These are phyloP conservation scores for Fukomys damarensis DNA, from an alignment of 2,113 vertebrate genomes.

Conservation along the genomic window DNA sequence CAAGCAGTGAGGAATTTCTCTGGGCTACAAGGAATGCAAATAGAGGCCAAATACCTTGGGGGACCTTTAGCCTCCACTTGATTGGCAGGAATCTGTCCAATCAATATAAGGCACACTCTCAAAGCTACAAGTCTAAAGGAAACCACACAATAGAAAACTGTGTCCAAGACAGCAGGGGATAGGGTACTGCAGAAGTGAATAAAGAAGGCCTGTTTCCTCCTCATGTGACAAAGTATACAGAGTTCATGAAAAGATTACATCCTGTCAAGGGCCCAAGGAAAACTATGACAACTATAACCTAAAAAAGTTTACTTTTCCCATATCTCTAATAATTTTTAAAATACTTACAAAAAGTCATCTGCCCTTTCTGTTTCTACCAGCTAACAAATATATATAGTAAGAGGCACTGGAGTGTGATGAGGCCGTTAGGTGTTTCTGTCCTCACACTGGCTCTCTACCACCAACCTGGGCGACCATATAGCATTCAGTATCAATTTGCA, in stretches of 20 bases:
- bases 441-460: not conserved
- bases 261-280: not conserved
- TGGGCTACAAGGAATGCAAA: not conserved
- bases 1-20: not conserved
- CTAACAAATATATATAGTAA: not conserved
- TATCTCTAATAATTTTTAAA: not conserved
- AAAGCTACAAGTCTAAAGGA: constrained; percentile 1
- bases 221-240: not conserved
- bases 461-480: not conserved
- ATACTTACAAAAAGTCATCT: not conserved
- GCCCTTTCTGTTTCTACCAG: not conserved
- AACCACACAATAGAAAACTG: not conserved
- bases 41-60: not conserved
- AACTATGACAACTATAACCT: not conserved
- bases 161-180: not conserved
- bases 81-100: constrained; percentile 2
- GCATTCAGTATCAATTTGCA: not conserved
- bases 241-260: not conserved
- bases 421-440: not conserved
- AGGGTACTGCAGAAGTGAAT: not conserved
- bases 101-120: not conserved
- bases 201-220: not conserved
- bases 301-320: not conserved
- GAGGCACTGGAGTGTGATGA: not conserved
- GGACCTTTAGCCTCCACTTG: not conserved